Evolutionary conservation across 2,888 invertebrate genomes (phyloP), one percentile per base, ranked within the genome.

Genomic region (Nycteola revayana): DNA sequence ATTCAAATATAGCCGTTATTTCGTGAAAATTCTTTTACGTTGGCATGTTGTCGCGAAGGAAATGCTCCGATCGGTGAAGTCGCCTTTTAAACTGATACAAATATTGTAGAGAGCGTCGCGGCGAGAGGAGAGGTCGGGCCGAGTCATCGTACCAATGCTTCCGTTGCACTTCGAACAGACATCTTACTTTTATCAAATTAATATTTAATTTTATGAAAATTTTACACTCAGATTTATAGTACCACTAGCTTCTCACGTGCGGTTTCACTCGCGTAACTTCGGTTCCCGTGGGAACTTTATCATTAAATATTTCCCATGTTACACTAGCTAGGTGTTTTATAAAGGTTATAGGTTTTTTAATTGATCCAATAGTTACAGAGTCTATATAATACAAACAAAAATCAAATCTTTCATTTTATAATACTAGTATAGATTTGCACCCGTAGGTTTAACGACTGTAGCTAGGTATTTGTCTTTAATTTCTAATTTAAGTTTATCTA

Each of bases 11-110:
- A 49, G 20, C 51, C 55, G 63, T 72, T 71, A 72, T 70, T 72
- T 69, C 63, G 59, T 49, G 53, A 57, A 71, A 81, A 79, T 75
- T 73, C 70, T 65, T 80, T 76, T 75, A 74, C 67, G 48, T 51
- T 30, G 49, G 64, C 49, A 74, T 67, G 48, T 51, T 30, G 49
- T 65, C 49, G 55, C 51, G 65, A 67, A 76, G 74, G 68, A 79
- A 76, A 67, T 52, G 65, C 59, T 65, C 55, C 62, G 75, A 77
- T 77, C 77, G 66, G 69, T 67, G 79, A 68, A 80, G 72, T 77
- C 69, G 66, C 58, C 66, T 73, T 67, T 73, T 72, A 75, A 66
- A 80, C 75, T 74, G 81, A 86, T 85, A 83, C 71, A 78, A 80
- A 75, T 73, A 74, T 69, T 60, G 59, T 14, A 25, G 40, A 30